Percentiles rank a stretch among this genome's conserved stretches.
Conservation (phyloP, 2,113 vertebrate species). For the Leptocoma aspasia region DNA sequence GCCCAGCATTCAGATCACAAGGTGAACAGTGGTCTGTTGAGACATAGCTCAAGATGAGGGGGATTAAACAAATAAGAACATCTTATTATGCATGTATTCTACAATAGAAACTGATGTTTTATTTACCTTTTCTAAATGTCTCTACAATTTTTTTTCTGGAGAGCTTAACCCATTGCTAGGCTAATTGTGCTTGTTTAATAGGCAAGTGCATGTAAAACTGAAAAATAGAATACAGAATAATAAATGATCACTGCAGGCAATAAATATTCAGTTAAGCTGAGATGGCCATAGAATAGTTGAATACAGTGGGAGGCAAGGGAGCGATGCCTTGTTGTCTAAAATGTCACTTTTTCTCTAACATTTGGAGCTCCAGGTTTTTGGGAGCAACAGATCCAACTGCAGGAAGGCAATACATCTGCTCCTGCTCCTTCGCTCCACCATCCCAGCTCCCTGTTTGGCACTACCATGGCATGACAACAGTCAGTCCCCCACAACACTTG, state of each 20-base stretch:
- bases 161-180: background rate
- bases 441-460: background rate
- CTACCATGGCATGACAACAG: background rate
- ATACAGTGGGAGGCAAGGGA: background rate
- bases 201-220: background rate
- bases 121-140: background rate
- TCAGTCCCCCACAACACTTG: background rate
- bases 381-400: background rate
- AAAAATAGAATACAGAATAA: background rate
- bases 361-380: background rate
- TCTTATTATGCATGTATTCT: background rate
- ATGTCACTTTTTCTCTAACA: background rate
- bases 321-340: background rate
- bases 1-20: background rate
- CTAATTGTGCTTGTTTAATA: background rate
- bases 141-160: background rate
- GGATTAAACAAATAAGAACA: background rate
- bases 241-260: background rate
- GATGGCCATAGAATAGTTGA: background rate
- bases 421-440: fast-evolving
- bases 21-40: background rate
- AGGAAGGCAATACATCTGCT: background rate
- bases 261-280: background rate
- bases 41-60: background rate
- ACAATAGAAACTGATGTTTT: background rate